Base-by-base conservation (phyloP, 1,140 invertebrate genomes). In the Micrasema longulum region DNA sequence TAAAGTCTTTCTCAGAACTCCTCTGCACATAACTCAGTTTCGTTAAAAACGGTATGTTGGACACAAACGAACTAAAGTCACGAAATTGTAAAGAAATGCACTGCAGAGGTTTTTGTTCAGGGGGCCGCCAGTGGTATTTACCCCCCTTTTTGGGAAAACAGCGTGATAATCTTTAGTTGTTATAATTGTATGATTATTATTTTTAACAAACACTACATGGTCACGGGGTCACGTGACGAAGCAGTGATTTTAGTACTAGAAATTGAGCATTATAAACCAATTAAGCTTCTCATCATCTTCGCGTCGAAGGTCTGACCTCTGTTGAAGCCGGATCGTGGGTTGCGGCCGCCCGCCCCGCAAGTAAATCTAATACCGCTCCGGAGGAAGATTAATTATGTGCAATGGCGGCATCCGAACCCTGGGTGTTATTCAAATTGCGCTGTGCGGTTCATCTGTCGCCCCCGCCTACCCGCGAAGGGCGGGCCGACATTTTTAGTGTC, bases 371-470 rank as follows among this genome's bases (percentile, higher is more conserved):
- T 74, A 74, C 67, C 73, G 73, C 52, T 74, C 53, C 63, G 67
- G 47, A 36, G 60, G 35, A 60, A 74, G 73, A 74, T 74, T 74
- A 74, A 74, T 74, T 74, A 74, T 74, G 73, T 74, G 73, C 73
- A 74, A 71, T 68, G 73, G 69, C 68, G 69, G 38, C 69, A 74
- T 74, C 69, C 71, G 73, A 74, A 74, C 73, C 64, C 52, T 63
- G 62, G 71, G 73, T 71, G 73, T 71, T 74, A 74, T 74, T 74
- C 73, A 74, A 74, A 74, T 74, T 74, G 71, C 68, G 48, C 69
- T 74, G 71, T 71, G 67, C 63, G 69, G 69, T 69, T 66, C 63
- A 60, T 60, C 55, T 60, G 55, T 60, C 55, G 52, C 63, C 63
- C 55, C 53, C 71, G 43, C 53, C 62, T 48, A 22, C 31, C n/a